Conservation (phyloP, 1,140 invertebrate genomes). For the Caenorhabditis remanei region DNA sequence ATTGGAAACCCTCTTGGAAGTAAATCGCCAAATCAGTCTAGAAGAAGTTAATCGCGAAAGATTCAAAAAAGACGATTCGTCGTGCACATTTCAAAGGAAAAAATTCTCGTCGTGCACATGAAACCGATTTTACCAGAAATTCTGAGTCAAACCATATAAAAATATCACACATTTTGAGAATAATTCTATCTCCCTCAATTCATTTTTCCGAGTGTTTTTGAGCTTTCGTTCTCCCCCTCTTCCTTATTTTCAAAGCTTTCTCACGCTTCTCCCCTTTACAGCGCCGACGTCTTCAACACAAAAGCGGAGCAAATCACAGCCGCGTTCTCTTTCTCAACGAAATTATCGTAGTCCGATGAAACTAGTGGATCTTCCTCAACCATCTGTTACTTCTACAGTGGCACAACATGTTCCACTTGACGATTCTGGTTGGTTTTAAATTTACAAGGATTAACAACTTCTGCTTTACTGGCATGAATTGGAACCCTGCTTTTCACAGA, state of each 20-base stretch:
- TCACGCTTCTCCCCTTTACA: constrained; percentile 50
- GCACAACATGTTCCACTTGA: background rate
- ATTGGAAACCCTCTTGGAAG: too few species aligned
- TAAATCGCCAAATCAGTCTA: too few species aligned
- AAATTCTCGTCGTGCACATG: too few species aligned
- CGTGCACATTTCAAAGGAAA: too few species aligned
- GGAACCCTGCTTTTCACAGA: background rate
- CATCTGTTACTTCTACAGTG: background rate
- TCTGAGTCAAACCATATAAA: too few species aligned
- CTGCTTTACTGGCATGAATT: background rate
- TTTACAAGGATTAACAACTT: background rate
- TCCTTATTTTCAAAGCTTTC: background rate
- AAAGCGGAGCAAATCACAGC: constrained; percentile 20
- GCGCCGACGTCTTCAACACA: constrained; percentile 29
- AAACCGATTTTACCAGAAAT: too few species aligned
- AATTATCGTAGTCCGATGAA: constrained; percentile 35
- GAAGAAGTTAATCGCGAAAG: too few species aligned
- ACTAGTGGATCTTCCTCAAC: background rate
- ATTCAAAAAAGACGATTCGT: too few species aligned
- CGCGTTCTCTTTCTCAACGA: background rate
- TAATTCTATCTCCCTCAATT: background rate
- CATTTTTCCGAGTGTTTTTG: background rate
- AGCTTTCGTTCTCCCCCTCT: background rate
- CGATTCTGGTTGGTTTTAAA: constrained; percentile 26
- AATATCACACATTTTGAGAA: background rate